Base-by-base conservation (phyloP, 1,140 invertebrate species). In the Stegodyphus mimosarum region DNA sequence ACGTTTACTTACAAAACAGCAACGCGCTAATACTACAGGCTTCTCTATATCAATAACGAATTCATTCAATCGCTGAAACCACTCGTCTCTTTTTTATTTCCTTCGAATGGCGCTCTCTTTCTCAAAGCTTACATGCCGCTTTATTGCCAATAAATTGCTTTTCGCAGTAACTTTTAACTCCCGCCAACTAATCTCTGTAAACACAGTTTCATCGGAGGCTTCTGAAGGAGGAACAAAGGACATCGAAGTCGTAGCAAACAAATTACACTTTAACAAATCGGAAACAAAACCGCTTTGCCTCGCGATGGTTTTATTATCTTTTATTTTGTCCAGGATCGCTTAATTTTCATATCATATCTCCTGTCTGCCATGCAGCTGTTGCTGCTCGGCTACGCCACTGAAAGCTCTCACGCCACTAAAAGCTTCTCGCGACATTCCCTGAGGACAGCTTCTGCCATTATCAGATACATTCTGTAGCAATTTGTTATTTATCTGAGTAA, bases 271-370 rank as follows among this genome's bases (percentile, higher is more conserved):
- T 84, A 73, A 69, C 81, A 66, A 75, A 75, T 84, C 72, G 18
- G 81, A 76, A 83, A 83, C 80, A 83, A 83, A 81, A 84, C 81
- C 81, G 64, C 81, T 83, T 75, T 83, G 52, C 81, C 60, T 76
- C 72, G 76, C 48, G 70, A 73, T 11, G 48, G 52, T 84, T 33
- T 67, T 70, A 70, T 75, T 67, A 50, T 73, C 80, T 83, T 83
- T 83, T 67, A 83, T 83, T 83, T 51, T 66, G 71, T 52, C 7
- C 33, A 18, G 67, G 67, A 53, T 60, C 70, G 81, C 81, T 83
- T 83, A 64, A 83, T 83, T 83, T 83, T 83, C 81, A 75, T 83
- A 83, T 83, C 71, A 49, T 73, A 73, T 17, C 71, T 6, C 71
- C 51, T 18, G 15, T 70, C 69, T 18, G 15, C 33, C 15, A 2